phyloP scores from a whole-genome alignment of 2,888 invertebrate genomes.

The Ptychoptera albimana region DNA sequence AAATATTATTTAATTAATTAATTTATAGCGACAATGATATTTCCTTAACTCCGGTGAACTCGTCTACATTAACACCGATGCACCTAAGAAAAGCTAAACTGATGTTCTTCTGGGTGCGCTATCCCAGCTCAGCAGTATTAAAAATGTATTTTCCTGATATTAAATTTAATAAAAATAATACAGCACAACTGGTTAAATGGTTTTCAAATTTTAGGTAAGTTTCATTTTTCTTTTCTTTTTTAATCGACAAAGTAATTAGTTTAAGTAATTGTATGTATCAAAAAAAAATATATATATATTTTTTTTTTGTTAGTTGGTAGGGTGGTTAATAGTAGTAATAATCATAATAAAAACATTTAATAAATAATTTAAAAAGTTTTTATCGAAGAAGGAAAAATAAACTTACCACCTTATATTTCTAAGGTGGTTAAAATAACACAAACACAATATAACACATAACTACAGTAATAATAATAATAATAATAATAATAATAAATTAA shows the following conservation, averaged over 20 bases:
- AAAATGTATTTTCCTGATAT: constrained; percentile 99
- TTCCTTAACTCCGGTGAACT: constrained; percentile 79
- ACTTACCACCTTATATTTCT: too few relatives aligned
- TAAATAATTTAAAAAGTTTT: too few relatives aligned
- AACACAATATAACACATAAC: too few relatives aligned
- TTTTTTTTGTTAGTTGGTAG: too few relatives aligned
- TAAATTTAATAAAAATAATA: constrained; percentile 99
- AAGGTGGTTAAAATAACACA: too few relatives aligned
- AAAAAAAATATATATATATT: too few relatives aligned
- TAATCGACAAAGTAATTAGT: not conserved
- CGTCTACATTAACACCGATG: constrained; percentile 96
- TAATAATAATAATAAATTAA: too few relatives aligned
- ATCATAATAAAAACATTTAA: too few relatives aligned
- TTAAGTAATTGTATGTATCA: too few relatives aligned
- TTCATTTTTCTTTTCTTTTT: constrained; percentile 2
- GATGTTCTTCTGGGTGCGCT: constrained; percentile 99
- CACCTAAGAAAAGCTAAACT: constrained; percentile 99
- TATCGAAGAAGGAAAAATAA: too few relatives aligned
- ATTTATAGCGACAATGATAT: constrained; percentile 19
- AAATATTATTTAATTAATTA: not conserved
- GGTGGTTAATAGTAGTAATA: too few relatives aligned
- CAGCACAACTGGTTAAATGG: constrained; percentile 99
- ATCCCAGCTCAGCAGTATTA: constrained; percentile 95
- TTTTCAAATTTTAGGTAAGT: constrained; percentile 99
- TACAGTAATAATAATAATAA: too few relatives aligned